Evolutionary conservation across 2,797 vertebrate genomes (phyloP).

Genomic region (Pangasius mekongensis): DNA sequence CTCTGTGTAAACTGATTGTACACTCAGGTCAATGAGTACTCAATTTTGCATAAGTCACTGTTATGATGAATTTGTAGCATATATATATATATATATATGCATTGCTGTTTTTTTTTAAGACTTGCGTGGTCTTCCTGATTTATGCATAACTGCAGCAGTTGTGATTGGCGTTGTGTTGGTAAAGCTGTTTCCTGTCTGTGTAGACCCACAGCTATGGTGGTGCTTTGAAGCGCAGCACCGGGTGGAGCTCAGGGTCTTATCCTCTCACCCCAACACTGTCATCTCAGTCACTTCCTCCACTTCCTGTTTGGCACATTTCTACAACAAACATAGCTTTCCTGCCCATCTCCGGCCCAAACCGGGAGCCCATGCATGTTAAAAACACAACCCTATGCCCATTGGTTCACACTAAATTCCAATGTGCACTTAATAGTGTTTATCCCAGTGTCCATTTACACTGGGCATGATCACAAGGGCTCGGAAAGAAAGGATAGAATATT

Average conservation of each 20-base stretch:
- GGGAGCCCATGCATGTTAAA: constrained; percentile 12
- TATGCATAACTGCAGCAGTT: not conserved
- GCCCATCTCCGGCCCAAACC: constrained; percentile 29
- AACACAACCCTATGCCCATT: constrained; percentile 33
- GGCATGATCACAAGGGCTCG: not conserved
- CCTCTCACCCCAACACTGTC: constrained; percentile 57
- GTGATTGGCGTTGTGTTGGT: constrained; percentile 16
- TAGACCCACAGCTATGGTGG: not conserved
- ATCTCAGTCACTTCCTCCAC: constrained; percentile 63
- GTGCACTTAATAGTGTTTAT: not conserved
- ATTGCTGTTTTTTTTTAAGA: not conserved
- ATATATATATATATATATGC: no score
- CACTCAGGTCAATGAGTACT: not conserved
- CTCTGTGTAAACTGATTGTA: not conserved
- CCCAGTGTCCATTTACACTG: no score
- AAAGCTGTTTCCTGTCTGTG: constrained; percentile 61
- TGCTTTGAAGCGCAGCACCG: constrained; percentile 54
- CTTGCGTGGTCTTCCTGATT: not conserved
- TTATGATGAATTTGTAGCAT: no score
- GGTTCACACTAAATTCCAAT: not conserved
- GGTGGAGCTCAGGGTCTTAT: constrained; percentile 49
- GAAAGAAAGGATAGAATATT: not conserved
- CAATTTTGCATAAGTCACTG: not conserved
- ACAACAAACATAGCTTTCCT: constrained; percentile 62
- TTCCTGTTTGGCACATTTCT: constrained; percentile 65